Percentiles rank a stretch among this genome's conserved stretches.
These are phyloP conservation scores for Holotrichia oblita DNA, from an alignment of 1,140 invertebrate species.

Conservation along the genomic window DNA sequence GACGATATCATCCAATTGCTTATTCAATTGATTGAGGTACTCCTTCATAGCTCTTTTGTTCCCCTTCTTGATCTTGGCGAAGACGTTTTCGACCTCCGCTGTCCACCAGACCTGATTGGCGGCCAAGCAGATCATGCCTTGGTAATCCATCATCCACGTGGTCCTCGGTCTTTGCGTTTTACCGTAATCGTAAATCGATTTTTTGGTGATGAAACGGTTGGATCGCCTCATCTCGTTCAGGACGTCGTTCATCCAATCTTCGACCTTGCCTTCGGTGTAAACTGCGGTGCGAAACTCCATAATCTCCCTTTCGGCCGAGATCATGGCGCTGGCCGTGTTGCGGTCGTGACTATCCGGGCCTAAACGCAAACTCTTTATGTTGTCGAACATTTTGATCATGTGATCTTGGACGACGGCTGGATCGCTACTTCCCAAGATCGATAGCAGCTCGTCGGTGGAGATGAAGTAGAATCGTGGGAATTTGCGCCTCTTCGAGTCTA, in stretches of 20 bases:
- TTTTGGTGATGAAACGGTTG: constrained; percentile 88
- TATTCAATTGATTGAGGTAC: constrained; percentile 81
- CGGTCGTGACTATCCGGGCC: constrained; percentile 69
- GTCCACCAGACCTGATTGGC: constrained; percentile 95
- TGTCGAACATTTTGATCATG: constrained; percentile 96
- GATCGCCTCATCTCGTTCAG: constrained; percentile 84
- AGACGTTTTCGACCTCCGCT: constrained; percentile 90
- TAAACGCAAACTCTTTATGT: constrained; percentile 79
- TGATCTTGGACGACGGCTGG: constrained; percentile 86
- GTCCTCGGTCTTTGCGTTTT: constrained; percentile 68
- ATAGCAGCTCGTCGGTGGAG: constrained; percentile 90
- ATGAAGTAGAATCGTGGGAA: constrained; percentile 94
- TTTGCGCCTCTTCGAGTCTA: constrained; percentile 84
- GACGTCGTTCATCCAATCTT: constrained; percentile 90
- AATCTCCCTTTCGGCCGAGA: constrained; percentile 85
- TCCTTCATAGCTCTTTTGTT: constrained; percentile 89
- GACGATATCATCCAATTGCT: constrained; percentile 86
- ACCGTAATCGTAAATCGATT: constrained; percentile 86
- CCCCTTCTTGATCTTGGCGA: constrained; percentile 77
- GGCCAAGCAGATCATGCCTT: constrained; percentile 87
- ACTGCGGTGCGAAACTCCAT: constrained; percentile 81
- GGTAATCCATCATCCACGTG: constrained; percentile 88
- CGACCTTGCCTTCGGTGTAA: constrained; percentile 71
- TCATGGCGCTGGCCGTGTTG: constrained; percentile 78
- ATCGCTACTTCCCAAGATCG: constrained; percentile 86